Percentiles rank a stretch among this genome's conserved stretches.
Conservation (phyloP, 1,140 invertebrate genomes). For the Achatina immaculata region DNA sequence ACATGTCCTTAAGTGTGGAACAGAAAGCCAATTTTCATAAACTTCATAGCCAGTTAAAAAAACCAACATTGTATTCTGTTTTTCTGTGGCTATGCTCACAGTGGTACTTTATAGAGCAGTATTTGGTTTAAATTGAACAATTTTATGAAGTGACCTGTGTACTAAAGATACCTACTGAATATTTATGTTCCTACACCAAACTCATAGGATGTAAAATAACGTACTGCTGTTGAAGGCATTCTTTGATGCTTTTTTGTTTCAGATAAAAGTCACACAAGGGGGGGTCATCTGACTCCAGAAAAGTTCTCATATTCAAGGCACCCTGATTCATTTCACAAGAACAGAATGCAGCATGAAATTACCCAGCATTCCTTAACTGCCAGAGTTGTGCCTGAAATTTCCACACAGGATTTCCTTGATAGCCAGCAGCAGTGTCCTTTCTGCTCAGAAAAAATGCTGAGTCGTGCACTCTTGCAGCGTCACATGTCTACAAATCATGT, state of each 20-base stretch:
- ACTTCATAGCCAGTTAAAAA: neutral
- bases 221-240: neutral
- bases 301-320: slow-evolving; percentile 1
- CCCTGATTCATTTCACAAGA: neutral
- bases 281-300: neutral
- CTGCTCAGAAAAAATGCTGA: neutral
- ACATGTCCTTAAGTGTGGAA: slow-evolving; percentile 10
- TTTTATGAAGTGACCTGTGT: neutral
- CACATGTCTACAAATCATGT: slow-evolving; percentile 21
- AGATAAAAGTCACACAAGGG: neutral
- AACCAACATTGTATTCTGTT: neutral
- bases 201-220: neutral
- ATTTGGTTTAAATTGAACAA: neutral
- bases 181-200: neutral
- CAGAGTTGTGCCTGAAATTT: neutral
- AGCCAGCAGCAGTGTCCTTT: neutral
- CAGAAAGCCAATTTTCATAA: neutral
- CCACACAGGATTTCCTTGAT: neutral
- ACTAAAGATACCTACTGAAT: neutral
- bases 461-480: slow-evolving; percentile 3
- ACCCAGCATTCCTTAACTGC: neutral
- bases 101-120: neutral
- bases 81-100: neutral
- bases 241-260: slow-evolving; percentile 8
- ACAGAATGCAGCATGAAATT: neutral